Percentiles rank a stretch among this genome's conserved stretches.
phyloP scores from a whole-genome alignment of 2,113 vertebrate species.

The Alethe diademata region DNA sequence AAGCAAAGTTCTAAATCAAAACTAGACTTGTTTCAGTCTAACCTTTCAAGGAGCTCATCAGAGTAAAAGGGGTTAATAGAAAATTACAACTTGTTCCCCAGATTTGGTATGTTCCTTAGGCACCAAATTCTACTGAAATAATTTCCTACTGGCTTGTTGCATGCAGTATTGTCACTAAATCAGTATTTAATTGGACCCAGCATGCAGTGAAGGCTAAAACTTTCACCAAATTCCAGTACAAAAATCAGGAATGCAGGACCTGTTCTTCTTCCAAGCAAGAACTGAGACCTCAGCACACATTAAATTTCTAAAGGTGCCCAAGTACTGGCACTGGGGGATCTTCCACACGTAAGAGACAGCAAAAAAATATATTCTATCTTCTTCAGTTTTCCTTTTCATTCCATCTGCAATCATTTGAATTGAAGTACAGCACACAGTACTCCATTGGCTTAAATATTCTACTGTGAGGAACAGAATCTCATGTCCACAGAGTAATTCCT shows the following conservation, averaged over 20 bases:
- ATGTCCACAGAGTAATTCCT: background rate
- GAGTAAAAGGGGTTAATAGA: background rate
- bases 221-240: fast-evolving
- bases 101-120: background rate
- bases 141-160: background rate
- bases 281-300: background rate
- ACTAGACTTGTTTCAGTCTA: background rate
- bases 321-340: background rate
- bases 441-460: background rate
- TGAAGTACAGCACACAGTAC: background rate
- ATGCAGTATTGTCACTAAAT: background rate
- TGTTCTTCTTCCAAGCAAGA: background rate
- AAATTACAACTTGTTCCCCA: background rate
- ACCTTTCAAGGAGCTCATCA: background rate
- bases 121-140: background rate
- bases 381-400: background rate
- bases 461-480: background rate
- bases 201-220: background rate
- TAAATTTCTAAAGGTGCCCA: background rate
- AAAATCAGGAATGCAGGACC: background rate
- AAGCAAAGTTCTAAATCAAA: background rate
- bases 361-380: background rate
- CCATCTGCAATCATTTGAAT: background rate
- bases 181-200: background rate
- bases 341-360: background rate